These are phyloP conservation scores for Drosophila meridionalis DNA, from an alignment of 2,888 invertebrate species.

Conservation along the genomic window DNA sequence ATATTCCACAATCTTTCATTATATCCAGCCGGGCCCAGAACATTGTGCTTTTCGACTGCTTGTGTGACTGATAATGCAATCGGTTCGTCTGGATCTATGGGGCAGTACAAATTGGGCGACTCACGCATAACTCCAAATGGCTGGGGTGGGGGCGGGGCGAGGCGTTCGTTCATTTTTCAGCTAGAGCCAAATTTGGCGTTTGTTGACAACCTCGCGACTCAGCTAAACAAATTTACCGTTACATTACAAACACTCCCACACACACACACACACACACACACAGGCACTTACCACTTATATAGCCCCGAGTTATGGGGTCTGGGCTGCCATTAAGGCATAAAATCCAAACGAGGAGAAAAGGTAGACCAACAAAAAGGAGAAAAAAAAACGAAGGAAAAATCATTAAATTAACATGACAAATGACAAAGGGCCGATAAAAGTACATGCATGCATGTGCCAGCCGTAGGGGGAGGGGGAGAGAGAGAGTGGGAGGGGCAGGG, in stretches of 20 bases:
- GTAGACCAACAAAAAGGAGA: background rate
- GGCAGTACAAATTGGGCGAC: slow-evolving; percentile 40
- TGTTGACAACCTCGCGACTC: slow-evolving; percentile 54
- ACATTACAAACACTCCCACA: slow-evolving; percentile 27
- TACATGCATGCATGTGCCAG: slow-evolving; percentile 59
- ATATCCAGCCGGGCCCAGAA: background rate
- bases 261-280: slow-evolving; percentile 10
- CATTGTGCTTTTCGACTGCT: background rate
- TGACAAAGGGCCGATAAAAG: slow-evolving; percentile 74
- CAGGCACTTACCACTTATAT: slow-evolving; percentile 37
- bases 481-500: slow-evolving; percentile 11
- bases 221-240: slow-evolving; percentile 37
- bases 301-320: slow-evolving; percentile 4
- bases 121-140: slow-evolving; percentile 51
- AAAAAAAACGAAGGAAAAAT: slow-evolving; percentile 52
- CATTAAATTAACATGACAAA: slow-evolving; percentile 79
- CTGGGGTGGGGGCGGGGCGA: background rate
- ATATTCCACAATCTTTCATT: background rate
- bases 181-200: slow-evolving; percentile 36
- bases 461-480: slow-evolving; percentile 2
- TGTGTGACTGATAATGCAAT: slow-evolving; percentile 2
- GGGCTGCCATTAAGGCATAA: slow-evolving; percentile 59
- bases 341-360: slow-evolving; percentile 42
- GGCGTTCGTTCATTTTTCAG: slow-evolving; percentile 55
- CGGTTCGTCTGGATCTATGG: background rate